phyloP scores from a whole-genome alignment of 2,888 invertebrate genomes.

The Leptinotarsa juncta region DNA sequence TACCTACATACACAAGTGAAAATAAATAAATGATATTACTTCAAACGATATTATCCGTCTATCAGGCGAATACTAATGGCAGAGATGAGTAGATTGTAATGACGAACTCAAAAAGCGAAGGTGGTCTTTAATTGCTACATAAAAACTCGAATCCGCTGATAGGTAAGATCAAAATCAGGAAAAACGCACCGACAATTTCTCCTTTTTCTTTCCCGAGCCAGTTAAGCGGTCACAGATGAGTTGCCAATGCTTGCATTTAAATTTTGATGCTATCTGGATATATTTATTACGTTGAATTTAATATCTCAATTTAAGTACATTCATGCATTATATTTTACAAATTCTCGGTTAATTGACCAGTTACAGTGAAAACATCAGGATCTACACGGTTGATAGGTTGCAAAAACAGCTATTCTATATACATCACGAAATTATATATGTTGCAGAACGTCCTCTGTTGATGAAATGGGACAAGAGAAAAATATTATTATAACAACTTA shows the following conservation, averaged over 20 bases:
- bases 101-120: not conserved
- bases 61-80: too few species aligned
- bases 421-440: too few species aligned
- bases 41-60: too few species aligned
- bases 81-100: not conserved
- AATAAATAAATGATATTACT: too few species aligned
- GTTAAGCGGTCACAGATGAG: slow-evolving; percentile 15
- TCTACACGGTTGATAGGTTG: not conserved
- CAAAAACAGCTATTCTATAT: not conserved
- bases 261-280: slow-evolving; percentile 39
- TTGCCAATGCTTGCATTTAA: slow-evolving; percentile 8
- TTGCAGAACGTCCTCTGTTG: too few species aligned
- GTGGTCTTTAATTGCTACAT: not conserved
- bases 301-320: slow-evolving; percentile 42
- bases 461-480: too few species aligned
- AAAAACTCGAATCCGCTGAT: not conserved
- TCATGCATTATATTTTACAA: slow-evolving; percentile 31
- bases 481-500: too few species aligned
- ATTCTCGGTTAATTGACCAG: slow-evolving; percentile 33
- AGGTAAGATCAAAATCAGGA: slow-evolving; percentile 21
- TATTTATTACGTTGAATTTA: slow-evolving; percentile 41
- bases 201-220: slow-evolving; percentile 9
- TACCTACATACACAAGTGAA: too few species aligned
- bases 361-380: slow-evolving; percentile 1
- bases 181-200: not conserved